phyloP scores from a whole-genome alignment of 2,797 vertebrate genomes.

The Huso huso region DNA sequence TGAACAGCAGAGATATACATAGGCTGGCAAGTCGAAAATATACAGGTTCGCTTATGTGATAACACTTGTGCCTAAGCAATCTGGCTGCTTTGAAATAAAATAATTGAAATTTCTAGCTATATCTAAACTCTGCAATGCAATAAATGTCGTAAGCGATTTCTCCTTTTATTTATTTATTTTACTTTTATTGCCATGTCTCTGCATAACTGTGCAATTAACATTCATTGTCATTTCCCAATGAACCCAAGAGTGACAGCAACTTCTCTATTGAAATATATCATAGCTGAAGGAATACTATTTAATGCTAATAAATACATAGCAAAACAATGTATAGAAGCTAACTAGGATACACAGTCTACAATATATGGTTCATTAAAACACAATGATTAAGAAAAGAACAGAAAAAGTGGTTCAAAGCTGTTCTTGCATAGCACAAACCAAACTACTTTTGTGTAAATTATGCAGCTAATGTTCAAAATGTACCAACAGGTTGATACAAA shows the following conservation, averaged over 20 bases:
- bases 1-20: background rate
- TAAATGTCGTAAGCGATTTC: constrained; percentile 55
- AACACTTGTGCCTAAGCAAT: constrained; percentile 6
- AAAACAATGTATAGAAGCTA: constrained; percentile 73
- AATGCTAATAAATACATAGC: constrained; percentile 56
- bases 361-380: constrained; percentile 54
- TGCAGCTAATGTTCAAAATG: constrained; percentile 93
- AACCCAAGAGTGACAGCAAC: constrained; percentile 68
- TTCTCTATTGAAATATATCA: constrained; percentile 66
- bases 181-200: constrained; percentile 84
- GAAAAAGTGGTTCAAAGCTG: constrained; percentile 77
- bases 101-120: constrained; percentile 1
- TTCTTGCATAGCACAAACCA: constrained; percentile 97
- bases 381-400: constrained; percentile 41
- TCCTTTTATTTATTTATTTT: constrained; percentile 29
- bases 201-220: constrained; percentile 79
- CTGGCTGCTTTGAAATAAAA: background rate
- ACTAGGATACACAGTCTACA: constrained; percentile 71
- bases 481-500: constrained; percentile 82
- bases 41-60: background rate
- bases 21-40: background rate
- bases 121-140: constrained; percentile 65
- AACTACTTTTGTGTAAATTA: constrained; percentile 82
- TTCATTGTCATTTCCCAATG: constrained; percentile 70
- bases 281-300: constrained; percentile 72